These are phyloP conservation scores for Dicaeum eximium DNA, from an alignment of 2,113 vertebrate genomes.

Conservation along the genomic window DNA sequence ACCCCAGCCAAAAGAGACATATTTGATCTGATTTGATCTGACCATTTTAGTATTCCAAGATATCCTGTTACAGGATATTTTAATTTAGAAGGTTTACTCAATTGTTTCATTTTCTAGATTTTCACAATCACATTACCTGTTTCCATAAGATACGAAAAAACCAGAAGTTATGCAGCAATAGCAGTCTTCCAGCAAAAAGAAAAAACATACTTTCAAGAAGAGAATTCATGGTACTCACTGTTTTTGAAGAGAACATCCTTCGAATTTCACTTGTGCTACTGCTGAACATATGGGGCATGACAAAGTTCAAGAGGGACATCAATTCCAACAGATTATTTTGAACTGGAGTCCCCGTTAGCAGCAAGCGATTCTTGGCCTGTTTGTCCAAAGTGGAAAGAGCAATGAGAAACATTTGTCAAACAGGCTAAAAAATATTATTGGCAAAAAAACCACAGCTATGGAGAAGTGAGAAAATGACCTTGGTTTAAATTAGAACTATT, in stretches of 20 bases:
- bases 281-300: constrained; percentile 98
- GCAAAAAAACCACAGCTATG: background rate
- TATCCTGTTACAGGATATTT: background rate
- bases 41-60: background rate
- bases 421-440: background rate
- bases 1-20: background rate
- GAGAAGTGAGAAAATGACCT: background rate
- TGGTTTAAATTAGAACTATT: background rate
- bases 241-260: constrained; percentile 92
- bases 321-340: constrained; percentile 96
- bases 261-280: constrained; percentile 89
- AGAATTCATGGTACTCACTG: constrained; percentile 70
- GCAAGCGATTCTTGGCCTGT: constrained; percentile 88
- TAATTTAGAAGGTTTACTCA: background rate
- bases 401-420: background rate
- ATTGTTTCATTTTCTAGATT: background rate
- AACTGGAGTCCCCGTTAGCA: constrained; percentile 93
- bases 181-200: background rate
- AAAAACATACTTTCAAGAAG: background rate
- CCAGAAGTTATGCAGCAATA: background rate
- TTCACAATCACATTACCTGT: background rate
- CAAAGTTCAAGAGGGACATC: constrained; percentile 96
- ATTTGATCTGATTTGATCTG: background rate
- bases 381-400: background rate
- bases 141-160: background rate